Evolutionary conservation across 2,113 vertebrate species (phyloP).

Genomic region (Nothoprocta pentlandii): DNA sequence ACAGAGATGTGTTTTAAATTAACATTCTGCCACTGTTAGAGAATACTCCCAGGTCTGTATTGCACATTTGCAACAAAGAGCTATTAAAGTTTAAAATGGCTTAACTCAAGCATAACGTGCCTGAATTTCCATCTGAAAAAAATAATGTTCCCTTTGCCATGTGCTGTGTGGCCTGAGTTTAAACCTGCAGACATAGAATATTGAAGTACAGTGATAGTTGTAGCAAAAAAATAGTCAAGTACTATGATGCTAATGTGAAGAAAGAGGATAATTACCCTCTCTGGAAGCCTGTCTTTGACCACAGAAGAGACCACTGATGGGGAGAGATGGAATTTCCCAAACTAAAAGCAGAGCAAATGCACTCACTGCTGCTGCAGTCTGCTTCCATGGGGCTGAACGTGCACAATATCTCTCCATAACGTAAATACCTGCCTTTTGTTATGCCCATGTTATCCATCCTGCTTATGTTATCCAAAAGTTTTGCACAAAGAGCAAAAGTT

Average conservation of each 20-base stretch:
- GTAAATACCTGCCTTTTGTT: neutral
- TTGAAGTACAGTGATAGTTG: neutral
- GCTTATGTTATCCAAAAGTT: neutral
- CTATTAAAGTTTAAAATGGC: neutral
- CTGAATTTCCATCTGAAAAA: neutral
- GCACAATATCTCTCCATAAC: neutral
- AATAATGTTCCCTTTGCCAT: neutral
- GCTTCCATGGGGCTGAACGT: rapidly evolving
- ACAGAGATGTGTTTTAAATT: neutral
- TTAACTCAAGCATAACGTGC: neutral
- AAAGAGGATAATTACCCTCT: neutral
- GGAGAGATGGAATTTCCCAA: neutral
- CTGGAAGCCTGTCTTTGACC: neutral
- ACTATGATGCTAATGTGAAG: neutral
- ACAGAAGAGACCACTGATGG: neutral
- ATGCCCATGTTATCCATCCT: no score
- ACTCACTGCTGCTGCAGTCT: neutral
- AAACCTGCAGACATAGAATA: neutral
- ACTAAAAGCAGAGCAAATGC: neutral
- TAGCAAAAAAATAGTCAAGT: neutral
- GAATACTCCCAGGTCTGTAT: neutral
- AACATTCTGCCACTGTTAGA: neutral
- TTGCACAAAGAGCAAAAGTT: neutral
- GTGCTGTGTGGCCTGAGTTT: rapidly evolving
- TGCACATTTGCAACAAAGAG: neutral